These are phyloP conservation scores for Ctenopoma multispine DNA, from an alignment of 2,797 vertebrate genomes.

Conservation along the genomic window DNA sequence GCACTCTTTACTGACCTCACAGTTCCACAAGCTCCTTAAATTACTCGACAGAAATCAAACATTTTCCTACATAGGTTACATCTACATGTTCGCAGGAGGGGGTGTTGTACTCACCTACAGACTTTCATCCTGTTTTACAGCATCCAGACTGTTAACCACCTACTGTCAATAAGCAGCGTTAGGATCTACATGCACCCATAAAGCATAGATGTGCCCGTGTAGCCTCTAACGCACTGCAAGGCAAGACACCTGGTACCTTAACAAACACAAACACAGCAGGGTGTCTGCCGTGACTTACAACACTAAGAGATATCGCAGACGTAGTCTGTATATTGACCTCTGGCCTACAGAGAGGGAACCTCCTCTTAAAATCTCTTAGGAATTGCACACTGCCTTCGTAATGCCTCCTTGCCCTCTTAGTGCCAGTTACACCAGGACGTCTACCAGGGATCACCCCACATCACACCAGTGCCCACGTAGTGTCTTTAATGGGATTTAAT, in stretches of 20 bases:
- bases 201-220: slow-evolving; percentile 26
- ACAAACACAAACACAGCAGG: slow-evolving; percentile 22
- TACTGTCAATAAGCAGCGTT: slow-evolving; percentile 20
- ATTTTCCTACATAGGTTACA: background rate
- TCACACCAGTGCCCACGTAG: slow-evolving; percentile 33
- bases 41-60: slow-evolving; percentile 16
- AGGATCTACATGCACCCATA: background rate
- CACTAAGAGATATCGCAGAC: slow-evolving; percentile 52
- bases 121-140: background rate
- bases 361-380: slow-evolving; percentile 22
- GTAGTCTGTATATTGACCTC: slow-evolving; percentile 16
- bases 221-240: slow-evolving; percentile 28
- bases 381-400: slow-evolving; percentile 47
- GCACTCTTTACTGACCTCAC: slow-evolving; percentile 26
- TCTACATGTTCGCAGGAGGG: background rate
- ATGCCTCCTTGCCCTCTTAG: slow-evolving; percentile 14
- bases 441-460: slow-evolving; percentile 23
- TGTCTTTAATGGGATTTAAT: slow-evolving; percentile 13
- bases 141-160: background rate
- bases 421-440: slow-evolving; percentile 40
- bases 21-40: slow-evolving; percentile 17
- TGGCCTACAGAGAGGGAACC: slow-evolving; percentile 2
- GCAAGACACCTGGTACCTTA: slow-evolving; percentile 14
- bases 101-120: background rate
- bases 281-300: slow-evolving; percentile 25